phyloP scores from a whole-genome alignment of 2,797 vertebrate species.

The Crenichthys baileyi region DNA sequence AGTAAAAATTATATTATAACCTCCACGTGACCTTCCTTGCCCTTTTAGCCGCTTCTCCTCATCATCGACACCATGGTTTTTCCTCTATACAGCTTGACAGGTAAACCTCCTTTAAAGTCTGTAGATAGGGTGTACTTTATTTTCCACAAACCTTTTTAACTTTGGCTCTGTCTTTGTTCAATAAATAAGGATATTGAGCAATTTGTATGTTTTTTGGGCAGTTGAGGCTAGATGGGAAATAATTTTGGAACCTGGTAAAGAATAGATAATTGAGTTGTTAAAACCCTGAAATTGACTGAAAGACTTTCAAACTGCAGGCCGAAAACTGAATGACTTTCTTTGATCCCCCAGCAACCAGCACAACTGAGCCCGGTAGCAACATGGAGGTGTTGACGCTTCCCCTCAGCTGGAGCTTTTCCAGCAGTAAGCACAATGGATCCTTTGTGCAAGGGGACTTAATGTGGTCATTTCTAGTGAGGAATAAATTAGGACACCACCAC shows the following conservation, averaged over 20 bases:
- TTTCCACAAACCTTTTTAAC: too few relatives aligned
- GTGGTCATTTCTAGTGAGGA: too few relatives aligned
- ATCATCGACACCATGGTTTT: not conserved
- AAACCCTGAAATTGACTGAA: not conserved
- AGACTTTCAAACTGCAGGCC: too few relatives aligned
- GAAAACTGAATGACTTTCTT: not conserved
- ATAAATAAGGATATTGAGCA: too few relatives aligned
- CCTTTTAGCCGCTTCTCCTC: not conserved
- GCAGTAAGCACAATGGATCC: too few relatives aligned
- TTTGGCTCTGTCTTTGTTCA: too few relatives aligned
- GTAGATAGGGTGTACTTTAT: too few relatives aligned
- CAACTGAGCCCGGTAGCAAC: too few relatives aligned
- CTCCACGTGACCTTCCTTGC: not conserved
- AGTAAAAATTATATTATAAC: not conserved
- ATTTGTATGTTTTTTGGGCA: not conserved
- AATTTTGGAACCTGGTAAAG: not conserved
- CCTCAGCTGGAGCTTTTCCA: too few relatives aligned
- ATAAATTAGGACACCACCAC: too few relatives aligned
- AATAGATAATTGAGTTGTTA: not conserved
- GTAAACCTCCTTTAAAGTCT: not conserved
- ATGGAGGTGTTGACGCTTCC: too few relatives aligned
- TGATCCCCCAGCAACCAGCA: not conserved
- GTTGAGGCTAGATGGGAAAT: not conserved
- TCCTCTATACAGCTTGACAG: not conserved
- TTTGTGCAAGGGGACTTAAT: too few relatives aligned